A percentile compares a stretch with the other conserved stretches of the same genome.
Evolutionary conservation across 2,113 vertebrate genomes (phyloP).

Genomic region (Melanostigma gelatinosum): DNA sequence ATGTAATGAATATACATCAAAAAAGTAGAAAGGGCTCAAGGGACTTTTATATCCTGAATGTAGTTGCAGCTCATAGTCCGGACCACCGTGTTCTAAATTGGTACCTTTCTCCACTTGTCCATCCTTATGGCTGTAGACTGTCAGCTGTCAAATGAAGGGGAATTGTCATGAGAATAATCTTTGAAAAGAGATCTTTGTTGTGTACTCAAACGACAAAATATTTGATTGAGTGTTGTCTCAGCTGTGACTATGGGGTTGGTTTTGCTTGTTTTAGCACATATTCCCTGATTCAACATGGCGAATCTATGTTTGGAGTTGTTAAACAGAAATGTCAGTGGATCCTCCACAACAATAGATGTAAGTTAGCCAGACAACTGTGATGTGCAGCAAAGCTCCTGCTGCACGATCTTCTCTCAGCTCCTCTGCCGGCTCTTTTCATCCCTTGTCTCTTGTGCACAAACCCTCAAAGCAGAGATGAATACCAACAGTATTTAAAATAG

Average conservation of each 20-base stretch:
- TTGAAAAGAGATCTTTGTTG: not conserved
- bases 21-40: not conserved
- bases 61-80: not conserved
- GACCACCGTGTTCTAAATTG: not conserved
- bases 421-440: slow-evolving; percentile 58
- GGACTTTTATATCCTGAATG: not conserved
- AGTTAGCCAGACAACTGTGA: slow-evolving; percentile 28
- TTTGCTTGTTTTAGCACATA: slow-evolving; percentile 7
- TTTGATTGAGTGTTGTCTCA: slow-evolving; percentile 8
- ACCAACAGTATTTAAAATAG: slow-evolving; percentile 45
- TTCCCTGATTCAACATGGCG: slow-evolving; percentile 28
- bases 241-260: slow-evolving; percentile 4
- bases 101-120: not conserved
- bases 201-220: not conserved
- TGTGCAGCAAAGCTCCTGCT: slow-evolving; percentile 34
- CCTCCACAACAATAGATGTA: slow-evolving; percentile 30
- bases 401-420: slow-evolving; percentile 50
- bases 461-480: slow-evolving; percentile 29
- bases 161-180: not conserved
- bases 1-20: not conserved
- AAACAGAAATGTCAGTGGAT: slow-evolving; percentile 28
- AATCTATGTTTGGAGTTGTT: slow-evolving; percentile 33
- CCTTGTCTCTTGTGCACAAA: slow-evolving; percentile 54
- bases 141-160: not conserved
- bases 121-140: not conserved